Evolutionary conservation across 2,888 invertebrate genomes (phyloP).

Genomic region (Heterodera filipjevi): DNA sequence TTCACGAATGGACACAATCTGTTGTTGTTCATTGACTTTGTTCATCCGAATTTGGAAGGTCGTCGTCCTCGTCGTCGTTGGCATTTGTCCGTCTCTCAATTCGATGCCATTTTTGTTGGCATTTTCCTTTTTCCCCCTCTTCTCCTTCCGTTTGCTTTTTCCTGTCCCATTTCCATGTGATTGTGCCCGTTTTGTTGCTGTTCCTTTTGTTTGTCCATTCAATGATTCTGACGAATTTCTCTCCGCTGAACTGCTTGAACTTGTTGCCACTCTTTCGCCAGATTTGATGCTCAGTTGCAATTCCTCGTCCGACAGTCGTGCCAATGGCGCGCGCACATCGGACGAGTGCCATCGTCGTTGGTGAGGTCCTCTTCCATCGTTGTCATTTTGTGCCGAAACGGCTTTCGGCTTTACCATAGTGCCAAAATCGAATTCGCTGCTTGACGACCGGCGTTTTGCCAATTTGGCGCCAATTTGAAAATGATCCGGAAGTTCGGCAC

Average conservation of each 20-base stretch:
- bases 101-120: not conserved
- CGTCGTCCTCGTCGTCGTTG: not conserved
- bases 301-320: conserved; percentile 26
- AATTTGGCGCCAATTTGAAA: conserved; percentile 14
- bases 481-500: not conserved
- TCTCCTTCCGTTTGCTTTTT: no score
- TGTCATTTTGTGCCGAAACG: not conserved
- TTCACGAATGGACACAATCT: not conserved
- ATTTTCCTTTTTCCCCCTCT: no score
- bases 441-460: conserved; percentile 1
- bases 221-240: not conserved
- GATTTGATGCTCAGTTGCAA: conserved; percentile 15
- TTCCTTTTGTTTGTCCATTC: no score
- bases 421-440: not conserved
- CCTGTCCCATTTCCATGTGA: not conserved
- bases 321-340: conserved; percentile 19
- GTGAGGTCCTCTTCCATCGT: not conserved
- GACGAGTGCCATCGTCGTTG: not conserved
- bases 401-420: not conserved
- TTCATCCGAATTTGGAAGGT: not conserved
- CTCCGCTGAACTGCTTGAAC: not conserved
- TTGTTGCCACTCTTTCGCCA: not conserved
- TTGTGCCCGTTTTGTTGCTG: no score
- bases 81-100: not conserved
- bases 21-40: not conserved